phyloP scores from a whole-genome alignment of 2,797 vertebrate genomes.

The Amniataba percoides region DNA sequence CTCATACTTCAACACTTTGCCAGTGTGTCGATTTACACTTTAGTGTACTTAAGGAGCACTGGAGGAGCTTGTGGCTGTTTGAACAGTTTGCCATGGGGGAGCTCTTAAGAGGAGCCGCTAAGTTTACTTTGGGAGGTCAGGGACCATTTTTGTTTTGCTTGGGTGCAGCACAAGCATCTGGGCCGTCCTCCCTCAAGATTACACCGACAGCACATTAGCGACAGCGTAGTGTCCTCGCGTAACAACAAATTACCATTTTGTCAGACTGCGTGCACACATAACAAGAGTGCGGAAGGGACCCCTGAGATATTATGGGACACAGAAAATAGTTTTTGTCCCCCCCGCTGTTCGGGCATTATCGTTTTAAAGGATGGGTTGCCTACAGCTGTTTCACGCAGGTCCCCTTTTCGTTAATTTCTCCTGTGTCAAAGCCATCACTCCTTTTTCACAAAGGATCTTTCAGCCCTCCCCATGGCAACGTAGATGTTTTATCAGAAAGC shows the following conservation, averaged over 20 bases:
- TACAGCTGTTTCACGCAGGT: conserved; percentile 37
- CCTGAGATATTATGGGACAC: conserved; percentile 50
- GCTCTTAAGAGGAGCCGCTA: conserved; percentile 50
- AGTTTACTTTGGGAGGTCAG: conserved; percentile 67
- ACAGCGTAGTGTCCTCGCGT: conserved; percentile 38
- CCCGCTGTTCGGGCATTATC: not conserved
- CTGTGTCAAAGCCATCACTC: conserved; percentile 66
- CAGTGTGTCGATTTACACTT: conserved; percentile 37
- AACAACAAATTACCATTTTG: conserved; percentile 59
- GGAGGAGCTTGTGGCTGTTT: conserved; percentile 49
- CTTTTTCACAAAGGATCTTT: conserved; percentile 28
- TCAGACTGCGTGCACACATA: conserved; percentile 36
- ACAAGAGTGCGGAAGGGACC: conserved; percentile 42
- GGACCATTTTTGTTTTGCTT: conserved; percentile 63
- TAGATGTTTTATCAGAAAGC: conserved; percentile 32
- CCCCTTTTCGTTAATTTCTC: conserved; percentile 17
- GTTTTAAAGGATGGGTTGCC: conserved; percentile 23
- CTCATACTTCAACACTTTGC: conserved; percentile 20
- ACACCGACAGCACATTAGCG: conserved; percentile 45
- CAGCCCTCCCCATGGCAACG: conserved; percentile 51
- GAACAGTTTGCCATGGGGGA: conserved; percentile 51
- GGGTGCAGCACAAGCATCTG: conserved; percentile 48
- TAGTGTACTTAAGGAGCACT: conserved; percentile 29
- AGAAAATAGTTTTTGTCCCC: conserved; percentile 36
- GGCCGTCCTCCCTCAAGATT: conserved; percentile 43